These are phyloP conservation scores for Aurelia coerulea DNA, from an alignment of 30 jellyfish, hydroid and myxozoan genomes.

Conservation along the genomic window DNA sequence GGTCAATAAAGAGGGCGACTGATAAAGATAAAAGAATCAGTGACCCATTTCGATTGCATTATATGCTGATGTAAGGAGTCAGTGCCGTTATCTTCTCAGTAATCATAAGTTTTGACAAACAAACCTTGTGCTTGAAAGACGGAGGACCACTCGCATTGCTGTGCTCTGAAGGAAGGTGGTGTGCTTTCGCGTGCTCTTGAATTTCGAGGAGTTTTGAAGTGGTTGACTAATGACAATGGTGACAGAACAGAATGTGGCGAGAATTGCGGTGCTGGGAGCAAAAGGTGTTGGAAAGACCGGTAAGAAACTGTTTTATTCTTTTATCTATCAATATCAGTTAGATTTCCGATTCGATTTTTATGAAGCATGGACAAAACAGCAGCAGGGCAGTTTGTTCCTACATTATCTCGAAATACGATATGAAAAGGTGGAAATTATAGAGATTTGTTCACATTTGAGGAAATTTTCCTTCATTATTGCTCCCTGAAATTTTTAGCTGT, in stretches of 20 bases:
- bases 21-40: slow-evolving; percentile 23
- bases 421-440: no score
- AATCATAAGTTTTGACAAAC: slow-evolving; percentile 26
- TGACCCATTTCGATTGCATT: slow-evolving; percentile 55
- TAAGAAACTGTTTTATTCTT: slow-evolving; percentile 11
- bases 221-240: slow-evolving; percentile 50
- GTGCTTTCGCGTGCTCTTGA: slow-evolving; percentile 1
- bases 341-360: neutral
- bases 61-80: slow-evolving; percentile 29
- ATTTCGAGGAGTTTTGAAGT: neutral
- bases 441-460: no score
- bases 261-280: slow-evolving; percentile 87
- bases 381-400: no score
- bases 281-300: slow-evolving; percentile 91
- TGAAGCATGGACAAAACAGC: no score
- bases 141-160: neutral
- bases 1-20: slow-evolving; percentile 15
- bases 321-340: neutral
- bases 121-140: no score
- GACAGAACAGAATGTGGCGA: slow-evolving; percentile 31
- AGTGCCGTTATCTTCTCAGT: slow-evolving; percentile 57
- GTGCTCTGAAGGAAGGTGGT: neutral
- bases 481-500: no score
- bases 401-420: no score
- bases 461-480: no score